Conservation (phyloP, 2,113 vertebrate species). For the Eupsittula cactorum region DNA sequence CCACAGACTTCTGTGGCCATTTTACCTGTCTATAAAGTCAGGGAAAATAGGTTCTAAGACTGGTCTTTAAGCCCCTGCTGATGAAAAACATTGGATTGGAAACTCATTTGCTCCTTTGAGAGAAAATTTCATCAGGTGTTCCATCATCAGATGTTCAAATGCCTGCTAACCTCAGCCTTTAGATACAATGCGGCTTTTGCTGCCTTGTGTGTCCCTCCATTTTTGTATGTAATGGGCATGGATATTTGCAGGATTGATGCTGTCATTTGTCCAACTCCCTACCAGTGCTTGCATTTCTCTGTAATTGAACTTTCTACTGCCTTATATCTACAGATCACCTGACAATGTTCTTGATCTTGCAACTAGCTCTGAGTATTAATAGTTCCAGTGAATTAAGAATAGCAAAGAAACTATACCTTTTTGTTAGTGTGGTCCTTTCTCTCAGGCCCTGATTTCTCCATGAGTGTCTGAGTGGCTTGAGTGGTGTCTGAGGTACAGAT, state of each 20-base stretch:
- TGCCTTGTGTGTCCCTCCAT: neutral
- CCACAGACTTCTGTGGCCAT: neutral
- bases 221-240: neutral
- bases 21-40: neutral
- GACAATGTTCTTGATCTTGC: neutral
- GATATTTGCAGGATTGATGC: neutral
- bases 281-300: neutral
- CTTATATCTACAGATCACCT: neutral
- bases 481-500: neutral
- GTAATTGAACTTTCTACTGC: neutral
- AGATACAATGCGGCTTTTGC: neutral
- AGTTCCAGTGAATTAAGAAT: neutral
- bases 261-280: neutral
- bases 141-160: neutral
- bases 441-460: neutral
- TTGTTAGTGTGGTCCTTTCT: neutral
- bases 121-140: too few relatives aligned
- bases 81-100: neutral
- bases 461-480: neutral
- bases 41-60: neutral
- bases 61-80: neutral
- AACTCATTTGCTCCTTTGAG: neutral
- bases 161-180: neutral
- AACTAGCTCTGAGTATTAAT: neutral
- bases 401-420: neutral